phyloP scores from a whole-genome alignment of 2,113 vertebrate genomes.

The Colinus virginianus region DNA sequence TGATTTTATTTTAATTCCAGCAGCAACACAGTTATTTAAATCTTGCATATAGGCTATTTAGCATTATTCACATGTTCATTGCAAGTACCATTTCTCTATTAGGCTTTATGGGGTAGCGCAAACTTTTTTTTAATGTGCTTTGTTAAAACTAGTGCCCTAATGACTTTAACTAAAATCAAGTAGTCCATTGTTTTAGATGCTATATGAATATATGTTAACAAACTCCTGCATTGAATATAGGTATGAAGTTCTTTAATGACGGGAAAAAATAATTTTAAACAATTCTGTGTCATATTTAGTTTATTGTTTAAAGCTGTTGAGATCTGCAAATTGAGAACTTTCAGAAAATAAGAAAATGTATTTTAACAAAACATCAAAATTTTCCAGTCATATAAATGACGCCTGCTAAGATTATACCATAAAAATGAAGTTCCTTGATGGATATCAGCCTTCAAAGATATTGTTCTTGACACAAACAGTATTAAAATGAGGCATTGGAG shows the following conservation, averaged over 20 bases:
- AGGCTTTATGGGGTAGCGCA: not conserved
- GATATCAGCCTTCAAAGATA: rapidly evolving
- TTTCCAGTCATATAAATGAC: not conserved
- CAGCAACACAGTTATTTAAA: slow-evolving; percentile 4
- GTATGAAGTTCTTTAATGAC: not conserved
- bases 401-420: not conserved
- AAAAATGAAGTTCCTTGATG: not conserved
- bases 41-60: not conserved
- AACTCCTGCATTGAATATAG: not conserved
- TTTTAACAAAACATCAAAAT: not conserved
- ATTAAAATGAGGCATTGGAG: not conserved
- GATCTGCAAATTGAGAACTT: not conserved
- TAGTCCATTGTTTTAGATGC: not conserved
- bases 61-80: not conserved
- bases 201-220: not conserved
- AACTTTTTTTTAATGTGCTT: not conserved
- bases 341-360: not conserved
- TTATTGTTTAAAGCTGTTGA: not conserved
- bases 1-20: slow-evolving; percentile 30
- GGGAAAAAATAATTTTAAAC: not conserved
- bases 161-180: not conserved
- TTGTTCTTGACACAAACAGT: not conserved
- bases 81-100: not conserved
- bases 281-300: not conserved
- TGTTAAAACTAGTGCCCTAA: not conserved